Evolutionary conservation across 2,797 vertebrate species (phyloP), one percentile per base, ranked within the genome.

Genomic region (Danio choprae): DNA sequence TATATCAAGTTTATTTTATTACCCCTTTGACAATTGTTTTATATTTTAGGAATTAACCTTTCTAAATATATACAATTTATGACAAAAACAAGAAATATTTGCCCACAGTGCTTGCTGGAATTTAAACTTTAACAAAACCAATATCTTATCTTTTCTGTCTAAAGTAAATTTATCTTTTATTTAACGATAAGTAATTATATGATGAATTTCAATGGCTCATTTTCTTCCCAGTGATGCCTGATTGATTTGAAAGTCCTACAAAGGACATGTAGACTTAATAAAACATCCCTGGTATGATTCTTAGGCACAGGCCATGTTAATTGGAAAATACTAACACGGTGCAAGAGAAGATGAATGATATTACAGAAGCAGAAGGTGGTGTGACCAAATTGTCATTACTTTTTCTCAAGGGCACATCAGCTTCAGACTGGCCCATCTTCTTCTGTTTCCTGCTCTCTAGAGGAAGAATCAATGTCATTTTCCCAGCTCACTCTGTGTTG

Each of bases 401-500:
- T 86, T 88, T 83, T 84, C 63, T 53, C 72, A 91, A 91, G 89
- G 90, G 89, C 87, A 89, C 63, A 64, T 90, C 83, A 87, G 87
- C 83, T 84, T 84, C 84, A 87, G 84, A 87, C 85, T 83, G 76
- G 9, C 20, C 36, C 22, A 46, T 63, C 50, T 55, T 46, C 73
- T 20, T 18, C 53, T 41, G 56, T 77, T 71, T 71, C 62, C 44
- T 64, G 44, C 7, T 79, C 46, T 70, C 83, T 76, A 63, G 36
- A 68, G 63, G 63, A 81, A 67, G 72, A 74, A 80, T 80, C 77
- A 86, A 87, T 87, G 87, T 85, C 79, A 82, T 86, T 89, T 70
- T 50, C 67, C 51, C 81, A 80, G 69, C 16, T 0, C 46, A 59
- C 53, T 55, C 43, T 58, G 55, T 68, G 38, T 75, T 44, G 20